A percentile compares a stretch with the other conserved stretches of the same genome.
phyloP scores from a whole-genome alignment of 2,888 invertebrate species.

The Pedicia rivosa region DNA sequence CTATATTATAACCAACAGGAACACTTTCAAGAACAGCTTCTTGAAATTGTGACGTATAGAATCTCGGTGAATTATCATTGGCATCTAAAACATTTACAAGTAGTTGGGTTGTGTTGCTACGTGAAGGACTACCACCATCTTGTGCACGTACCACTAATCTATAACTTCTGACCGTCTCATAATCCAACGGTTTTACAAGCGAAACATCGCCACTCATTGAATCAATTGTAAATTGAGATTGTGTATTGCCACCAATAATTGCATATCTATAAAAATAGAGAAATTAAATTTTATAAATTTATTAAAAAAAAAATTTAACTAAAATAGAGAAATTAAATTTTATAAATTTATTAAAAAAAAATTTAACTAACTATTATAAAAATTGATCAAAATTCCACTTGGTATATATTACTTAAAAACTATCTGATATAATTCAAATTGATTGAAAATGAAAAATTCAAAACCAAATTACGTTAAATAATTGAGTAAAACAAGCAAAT shows the following conservation, averaged over 20 bases:
- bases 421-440: too few species aligned
- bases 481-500: too few species aligned
- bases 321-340: too few species aligned
- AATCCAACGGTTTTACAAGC: conserved; percentile 75
- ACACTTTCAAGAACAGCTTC: conserved; percentile 89
- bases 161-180: conserved; percentile 72
- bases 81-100: conserved; percentile 83
- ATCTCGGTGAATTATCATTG: conserved; percentile 87
- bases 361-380: too few species aligned
- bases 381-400: too few species aligned
- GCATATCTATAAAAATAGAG: too few species aligned
- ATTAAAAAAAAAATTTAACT: too few species aligned
- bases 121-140: conserved; percentile 86
- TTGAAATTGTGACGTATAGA: conserved; percentile 83
- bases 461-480: too few species aligned
- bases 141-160: conserved; percentile 85
- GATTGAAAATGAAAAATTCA: too few species aligned
- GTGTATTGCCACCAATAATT: conserved; percentile 89
- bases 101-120: conserved; percentile 90
- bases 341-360: too few species aligned
- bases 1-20: conserved; percentile 73
- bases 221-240: conserved; percentile 88
- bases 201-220: conserved; percentile 82
- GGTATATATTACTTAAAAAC: too few species aligned
- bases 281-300: too few species aligned